Evolutionary conservation across 2,888 invertebrate species (phyloP).

Genomic region (Stegophylla sp.): DNA sequence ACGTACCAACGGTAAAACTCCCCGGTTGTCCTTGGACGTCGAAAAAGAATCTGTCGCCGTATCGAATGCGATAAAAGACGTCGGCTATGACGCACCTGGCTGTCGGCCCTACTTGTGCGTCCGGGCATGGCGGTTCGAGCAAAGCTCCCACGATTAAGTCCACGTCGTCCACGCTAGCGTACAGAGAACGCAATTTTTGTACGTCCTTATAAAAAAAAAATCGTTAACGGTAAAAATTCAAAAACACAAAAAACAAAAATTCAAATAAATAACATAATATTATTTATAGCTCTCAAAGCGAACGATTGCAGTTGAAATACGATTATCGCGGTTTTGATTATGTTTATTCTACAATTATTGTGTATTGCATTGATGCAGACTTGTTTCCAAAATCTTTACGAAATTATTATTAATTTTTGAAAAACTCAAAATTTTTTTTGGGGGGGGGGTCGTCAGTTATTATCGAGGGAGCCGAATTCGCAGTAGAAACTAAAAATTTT

Average conservation of each 20-base stretch:
- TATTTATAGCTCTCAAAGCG: too few species aligned
- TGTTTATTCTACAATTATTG: too few species aligned
- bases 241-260: background rate
- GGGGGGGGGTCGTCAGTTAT: too few species aligned
- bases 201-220: too few species aligned
- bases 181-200: slow-evolving; percentile 65
- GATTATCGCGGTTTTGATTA: too few species aligned
- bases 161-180: slow-evolving; percentile 80
- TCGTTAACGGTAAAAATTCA: background rate
- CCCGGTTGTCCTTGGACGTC: slow-evolving; percentile 90
- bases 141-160: slow-evolving; percentile 95
- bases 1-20: slow-evolving; percentile 76
- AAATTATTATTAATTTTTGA: too few species aligned
- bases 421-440: too few species aligned
- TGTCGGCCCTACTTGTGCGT: slow-evolving; percentile 91
- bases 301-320: too few species aligned
- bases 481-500: too few species aligned
- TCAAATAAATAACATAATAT: background rate
- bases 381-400: too few species aligned
- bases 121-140: slow-evolving; percentile 85
- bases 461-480: too few species aligned
- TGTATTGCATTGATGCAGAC: too few species aligned
- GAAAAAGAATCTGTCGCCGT: slow-evolving; percentile 94
- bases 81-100: slow-evolving; percentile 93
- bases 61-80: slow-evolving; percentile 86